Evolutionary conservation across 2,888 invertebrate species (phyloP).

Genomic region (Campoplex nolae): DNA sequence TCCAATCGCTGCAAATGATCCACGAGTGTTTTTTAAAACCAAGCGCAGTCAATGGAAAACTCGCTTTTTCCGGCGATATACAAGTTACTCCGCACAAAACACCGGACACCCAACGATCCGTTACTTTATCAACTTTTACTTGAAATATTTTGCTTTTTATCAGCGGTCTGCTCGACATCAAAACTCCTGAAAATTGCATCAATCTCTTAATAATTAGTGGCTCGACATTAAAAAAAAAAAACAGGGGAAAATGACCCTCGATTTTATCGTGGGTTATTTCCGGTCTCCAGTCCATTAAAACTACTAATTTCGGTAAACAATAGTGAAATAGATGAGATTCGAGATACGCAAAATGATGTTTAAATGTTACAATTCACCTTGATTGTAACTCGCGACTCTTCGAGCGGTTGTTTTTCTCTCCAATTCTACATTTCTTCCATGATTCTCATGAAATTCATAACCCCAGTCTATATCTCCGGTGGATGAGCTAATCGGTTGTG

Average conservation of each 20-base stretch:
- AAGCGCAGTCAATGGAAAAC: conserved; percentile 90
- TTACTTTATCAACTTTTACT: conserved; percentile 90
- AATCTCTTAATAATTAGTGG: background rate
- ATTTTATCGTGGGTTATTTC: background rate
- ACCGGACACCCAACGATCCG: conserved; percentile 91
- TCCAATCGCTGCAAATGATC: conserved; percentile 92
- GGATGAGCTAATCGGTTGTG: conserved; percentile 75
- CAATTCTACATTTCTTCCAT: conserved; percentile 93
- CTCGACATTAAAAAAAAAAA: background rate
- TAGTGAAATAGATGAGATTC: background rate
- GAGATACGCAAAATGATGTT: background rate
- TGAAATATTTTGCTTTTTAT: conserved; percentile 82
- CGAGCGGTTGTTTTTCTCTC: conserved; percentile 89
- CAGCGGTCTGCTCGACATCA: conserved; percentile 83
- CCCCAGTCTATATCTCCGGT: conserved; percentile 79
- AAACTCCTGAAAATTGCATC: conserved; percentile 84
- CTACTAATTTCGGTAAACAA: background rate
- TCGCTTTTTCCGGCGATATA: conserved; percentile 89
- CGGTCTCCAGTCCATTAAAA: background rate
- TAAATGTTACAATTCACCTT: conserved; percentile 86
- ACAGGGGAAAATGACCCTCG: too few species aligned
- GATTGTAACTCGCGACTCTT: conserved; percentile 93
- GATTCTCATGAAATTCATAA: conserved; percentile 92
- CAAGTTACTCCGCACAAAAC: conserved; percentile 92
- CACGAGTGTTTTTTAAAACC: conserved; percentile 92